Percentiles rank a stretch among this genome's conserved stretches.
Evolutionary conservation across 2,113 vertebrate species (phyloP).

Genomic region (Eulacestoma nigropectus): DNA sequence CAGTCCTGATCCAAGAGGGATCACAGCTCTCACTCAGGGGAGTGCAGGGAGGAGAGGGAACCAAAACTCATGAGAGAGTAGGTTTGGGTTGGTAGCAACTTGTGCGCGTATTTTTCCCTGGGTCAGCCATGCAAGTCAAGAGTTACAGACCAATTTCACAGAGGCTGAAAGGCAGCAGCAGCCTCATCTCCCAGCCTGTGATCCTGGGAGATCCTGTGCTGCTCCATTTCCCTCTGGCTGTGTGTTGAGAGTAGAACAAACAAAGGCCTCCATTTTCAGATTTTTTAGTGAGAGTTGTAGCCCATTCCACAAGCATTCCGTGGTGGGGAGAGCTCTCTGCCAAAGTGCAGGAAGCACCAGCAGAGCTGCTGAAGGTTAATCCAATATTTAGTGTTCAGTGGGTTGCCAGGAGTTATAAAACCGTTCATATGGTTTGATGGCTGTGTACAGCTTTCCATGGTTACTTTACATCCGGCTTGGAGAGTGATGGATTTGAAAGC

Average conservation of each 20-base stretch:
- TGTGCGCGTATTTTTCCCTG: accelerated
- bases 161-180: not conserved
- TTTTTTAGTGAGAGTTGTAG: not conserved
- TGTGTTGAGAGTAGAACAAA: accelerated
- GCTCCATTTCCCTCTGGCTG: not conserved
- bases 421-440: not conserved
- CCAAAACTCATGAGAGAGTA: not conserved
- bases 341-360: constrained; percentile 37
- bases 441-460: not conserved
- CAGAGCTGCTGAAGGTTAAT: constrained; percentile 50
- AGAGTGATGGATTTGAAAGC: not conserved
- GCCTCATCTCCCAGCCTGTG: not conserved
- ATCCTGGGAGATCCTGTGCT: not conserved
- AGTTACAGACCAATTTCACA: not conserved
- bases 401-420: constrained; percentile 47
- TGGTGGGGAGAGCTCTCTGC: not conserved
- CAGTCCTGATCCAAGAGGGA: not conserved
- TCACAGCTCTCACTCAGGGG: not conserved
- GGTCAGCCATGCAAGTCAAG: not conserved
- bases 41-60: not conserved
- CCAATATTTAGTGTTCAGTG: constrained; percentile 26
- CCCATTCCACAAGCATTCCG: accelerated
- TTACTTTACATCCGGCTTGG: constrained; percentile 19
- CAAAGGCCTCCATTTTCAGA: not conserved
- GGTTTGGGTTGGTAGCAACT: not conserved